Base-by-base conservation (phyloP, 2,113 vertebrate genomes). In the Pollachius pollachius region DNA sequence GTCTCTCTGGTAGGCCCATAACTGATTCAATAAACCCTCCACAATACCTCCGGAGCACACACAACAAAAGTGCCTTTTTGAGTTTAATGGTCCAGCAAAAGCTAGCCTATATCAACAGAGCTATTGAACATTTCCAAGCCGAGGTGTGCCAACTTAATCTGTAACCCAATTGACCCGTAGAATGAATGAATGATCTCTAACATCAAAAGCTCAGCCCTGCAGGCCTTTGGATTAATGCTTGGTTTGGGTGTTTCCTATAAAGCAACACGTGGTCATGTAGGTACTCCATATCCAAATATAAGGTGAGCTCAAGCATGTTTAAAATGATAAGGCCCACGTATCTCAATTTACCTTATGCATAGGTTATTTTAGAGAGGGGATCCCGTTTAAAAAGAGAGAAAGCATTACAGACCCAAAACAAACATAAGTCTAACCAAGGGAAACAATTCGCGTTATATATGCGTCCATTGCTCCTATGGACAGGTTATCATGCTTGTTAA, bases 401-500 rank as follows among this genome's bases (percentile, higher is more conserved):
- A 48, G 41, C 9, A 13, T 48, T 13, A 48, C 1, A 48, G 41
- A 48, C 8, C 2, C 2, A 48, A 48, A 48, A 48, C 12, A 9
- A 48, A 48, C 5, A 9, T 1, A 48, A 9, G 41, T 9, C 41
- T 48, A 48, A 48, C 41, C 41, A 48, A 48, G 41, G 41, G 11
- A 48, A 48, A 48, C 9, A 12, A 13, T 48, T 48, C 1, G 41
- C 41, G 8, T 34, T 34, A 34, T 34, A 34, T 34, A 34, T 34
- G 30, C 30, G 30, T 34, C 30, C 30, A 34, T 34, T 4, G 2
- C 30, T 13, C 21, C 4, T 59, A 66, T 11, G 52, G 52, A 12
- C 0, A 9, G 2, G 1, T 17, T 12, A 1, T n/a, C 19, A 1
- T 0, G 9, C 60, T 52, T 52, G 87, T 88, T 84, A 48, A 48